Conservation (phyloP, 2,797 vertebrate species). For the Lithobates sylvaticus region DNA sequence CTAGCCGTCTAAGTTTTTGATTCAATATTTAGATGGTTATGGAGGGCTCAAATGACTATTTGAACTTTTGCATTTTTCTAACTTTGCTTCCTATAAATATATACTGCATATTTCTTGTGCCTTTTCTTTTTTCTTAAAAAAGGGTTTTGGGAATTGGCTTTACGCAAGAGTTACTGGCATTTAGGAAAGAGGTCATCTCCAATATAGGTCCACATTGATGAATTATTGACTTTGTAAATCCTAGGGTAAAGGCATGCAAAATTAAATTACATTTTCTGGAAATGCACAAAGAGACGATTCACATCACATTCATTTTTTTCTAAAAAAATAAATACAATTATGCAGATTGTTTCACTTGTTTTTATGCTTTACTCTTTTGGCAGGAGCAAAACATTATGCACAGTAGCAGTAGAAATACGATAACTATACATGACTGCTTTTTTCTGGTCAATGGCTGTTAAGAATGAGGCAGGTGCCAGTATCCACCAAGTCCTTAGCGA, state of each 20-base stretch:
- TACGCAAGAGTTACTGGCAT: not conserved
- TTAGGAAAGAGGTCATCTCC: not conserved
- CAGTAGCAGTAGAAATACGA: too few species aligned
- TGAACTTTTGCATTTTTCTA: slow-evolving; percentile 14
- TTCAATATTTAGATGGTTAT: slow-evolving; percentile 52
- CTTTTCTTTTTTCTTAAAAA: not conserved
- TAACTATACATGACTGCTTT: too few species aligned
- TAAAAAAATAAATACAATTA: not conserved
- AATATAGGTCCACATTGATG: not conserved
- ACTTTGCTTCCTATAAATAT: not conserved
- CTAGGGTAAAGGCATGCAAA: not conserved
- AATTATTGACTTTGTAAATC: not conserved
- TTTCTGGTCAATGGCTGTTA: too few species aligned
- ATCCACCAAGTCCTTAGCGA: too few species aligned
- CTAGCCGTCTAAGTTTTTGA: slow-evolving; percentile 51
- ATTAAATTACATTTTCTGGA: too few species aligned
- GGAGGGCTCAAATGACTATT: slow-evolving; percentile 41
- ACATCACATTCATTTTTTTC: too few species aligned
- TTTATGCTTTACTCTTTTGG: not conserved
- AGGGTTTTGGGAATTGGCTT: not conserved
- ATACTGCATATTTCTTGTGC: not conserved
- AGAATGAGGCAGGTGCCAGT: too few species aligned
- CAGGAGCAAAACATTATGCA: too few species aligned
- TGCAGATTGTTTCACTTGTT: not conserved
- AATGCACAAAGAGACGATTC: too few species aligned